A percentile compares a stretch with the other conserved stretches of the same genome.
Evolutionary conservation across 2,797 vertebrate genomes (phyloP).

Genomic region (Alexandromys oeconomus): DNA sequence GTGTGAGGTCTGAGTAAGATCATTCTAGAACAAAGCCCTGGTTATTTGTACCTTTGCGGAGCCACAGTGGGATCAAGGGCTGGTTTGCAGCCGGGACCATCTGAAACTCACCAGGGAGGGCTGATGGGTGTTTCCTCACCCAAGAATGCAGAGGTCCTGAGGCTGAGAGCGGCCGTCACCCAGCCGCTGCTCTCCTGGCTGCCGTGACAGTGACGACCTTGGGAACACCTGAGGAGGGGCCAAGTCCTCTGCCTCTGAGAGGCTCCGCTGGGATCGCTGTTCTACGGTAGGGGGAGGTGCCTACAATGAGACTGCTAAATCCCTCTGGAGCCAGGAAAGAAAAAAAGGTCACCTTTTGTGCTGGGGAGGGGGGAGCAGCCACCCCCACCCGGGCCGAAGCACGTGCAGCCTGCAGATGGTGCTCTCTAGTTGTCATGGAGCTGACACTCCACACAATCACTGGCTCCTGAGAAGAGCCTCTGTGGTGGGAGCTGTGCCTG

Average conservation of each 20-base stretch:
- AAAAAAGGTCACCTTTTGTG: constrained; percentile 65
- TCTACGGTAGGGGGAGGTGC: background rate
- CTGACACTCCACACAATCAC: too few species aligned
- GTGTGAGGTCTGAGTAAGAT: background rate
- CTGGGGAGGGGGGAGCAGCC: background rate
- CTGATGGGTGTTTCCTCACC: background rate
- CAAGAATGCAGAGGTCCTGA: rapidly evolving
- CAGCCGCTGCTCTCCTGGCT: background rate
- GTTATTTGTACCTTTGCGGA: background rate
- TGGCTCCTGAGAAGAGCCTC: background rate
- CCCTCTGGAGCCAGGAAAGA: background rate
- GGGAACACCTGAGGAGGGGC: constrained; percentile 27
- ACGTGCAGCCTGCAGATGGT: rapidly evolving
- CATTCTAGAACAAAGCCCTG: background rate
- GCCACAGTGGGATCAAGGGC: background rate
- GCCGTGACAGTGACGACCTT: constrained; percentile 49
- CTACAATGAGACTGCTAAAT: background rate
- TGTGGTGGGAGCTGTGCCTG: background rate
- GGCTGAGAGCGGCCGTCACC: background rate
- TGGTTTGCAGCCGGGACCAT: background rate
- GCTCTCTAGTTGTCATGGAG: background rate
- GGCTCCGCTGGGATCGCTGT: background rate
- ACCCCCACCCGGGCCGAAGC: background rate
- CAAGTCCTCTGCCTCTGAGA: background rate
- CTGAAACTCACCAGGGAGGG: background rate